Conservation (phyloP, 1,140 invertebrate species). For the Drosophila hydei region DNA sequence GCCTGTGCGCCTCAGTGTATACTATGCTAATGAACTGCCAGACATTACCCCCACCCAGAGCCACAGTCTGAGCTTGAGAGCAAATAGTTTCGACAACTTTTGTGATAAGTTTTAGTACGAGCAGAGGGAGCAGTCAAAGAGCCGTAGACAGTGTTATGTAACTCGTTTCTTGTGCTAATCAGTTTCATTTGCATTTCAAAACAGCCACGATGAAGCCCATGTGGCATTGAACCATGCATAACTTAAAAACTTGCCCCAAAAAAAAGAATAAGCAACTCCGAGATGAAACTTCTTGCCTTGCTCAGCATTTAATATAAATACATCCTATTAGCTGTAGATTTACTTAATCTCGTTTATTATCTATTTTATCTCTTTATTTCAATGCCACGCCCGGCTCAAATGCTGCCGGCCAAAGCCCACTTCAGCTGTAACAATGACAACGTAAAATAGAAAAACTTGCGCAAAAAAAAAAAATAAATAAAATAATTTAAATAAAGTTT, state of each 20-base stretch:
- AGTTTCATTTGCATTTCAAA: conserved; percentile 9
- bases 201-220: not conserved
- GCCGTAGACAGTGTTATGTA: not conserved
- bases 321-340: not conserved
- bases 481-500: conserved; percentile 45
- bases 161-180: conserved; percentile 11
- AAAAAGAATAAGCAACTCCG: too few relatives aligned
- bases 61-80: conserved; percentile 11
- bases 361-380: conserved; percentile 28
- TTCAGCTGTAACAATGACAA: conserved; percentile 25
- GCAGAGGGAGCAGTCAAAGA: not conserved
- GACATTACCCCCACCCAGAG: not conserved
- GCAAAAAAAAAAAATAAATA: conserved; percentile 1
- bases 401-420: not conserved
- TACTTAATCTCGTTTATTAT: not conserved
- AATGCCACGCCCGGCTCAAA: conserved; percentile 9
- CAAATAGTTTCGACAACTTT: conserved; percentile 18
- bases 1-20: conserved; percentile 15
- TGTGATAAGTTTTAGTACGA: not conserved
- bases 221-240: not conserved
- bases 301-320: not conserved
- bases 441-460: conserved; percentile 36
- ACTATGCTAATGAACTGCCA: conserved; percentile 65
- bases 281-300: too few relatives aligned
- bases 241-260: too few relatives aligned